Percentiles rank a stretch among this genome's conserved stretches.
phyloP scores from a whole-genome alignment of 1,140 invertebrate species.

The Trichonephila inaurata region DNA sequence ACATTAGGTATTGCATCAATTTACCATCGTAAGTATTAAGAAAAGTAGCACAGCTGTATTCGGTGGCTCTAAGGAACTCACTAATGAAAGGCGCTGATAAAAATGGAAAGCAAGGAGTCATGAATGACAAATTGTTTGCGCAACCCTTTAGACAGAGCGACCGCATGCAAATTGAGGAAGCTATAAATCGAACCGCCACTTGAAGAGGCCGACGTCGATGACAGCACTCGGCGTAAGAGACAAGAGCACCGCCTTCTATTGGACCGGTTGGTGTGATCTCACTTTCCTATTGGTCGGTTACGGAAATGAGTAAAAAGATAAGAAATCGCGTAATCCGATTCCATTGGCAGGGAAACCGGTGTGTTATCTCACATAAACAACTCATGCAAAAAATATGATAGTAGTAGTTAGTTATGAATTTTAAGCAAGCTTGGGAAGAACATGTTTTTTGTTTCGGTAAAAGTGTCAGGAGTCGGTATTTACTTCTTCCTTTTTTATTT shows the following conservation, averaged over 20 bases:
- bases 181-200: neutral
- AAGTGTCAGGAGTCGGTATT: too few species aligned
- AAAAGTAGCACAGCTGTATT: too few species aligned
- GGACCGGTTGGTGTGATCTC: neutral
- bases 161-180: slow-evolving; percentile 40
- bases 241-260: too few species aligned
- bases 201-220: neutral
- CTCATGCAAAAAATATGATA: too few species aligned
- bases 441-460: too few species aligned
- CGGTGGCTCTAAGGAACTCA: neutral
- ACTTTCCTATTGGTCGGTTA: neutral
- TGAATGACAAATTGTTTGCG: slow-evolving; percentile 31
- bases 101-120: neutral
- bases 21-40: too few species aligned
- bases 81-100: neutral
- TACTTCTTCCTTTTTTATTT: too few species aligned
- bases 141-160: neutral
- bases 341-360: neutral
- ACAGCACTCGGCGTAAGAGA: neutral
- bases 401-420: too few species aligned
- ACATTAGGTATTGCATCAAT: too few species aligned
- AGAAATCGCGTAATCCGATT: too few species aligned
- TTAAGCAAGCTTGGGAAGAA: too few species aligned
- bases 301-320: neutral
- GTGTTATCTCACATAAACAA: neutral